Evolutionary conservation across 92 coral and sea anemone species (phyloP), one percentile per base, ranked within the genome.

Genomic region (Galaxea fascicularis): DNA sequence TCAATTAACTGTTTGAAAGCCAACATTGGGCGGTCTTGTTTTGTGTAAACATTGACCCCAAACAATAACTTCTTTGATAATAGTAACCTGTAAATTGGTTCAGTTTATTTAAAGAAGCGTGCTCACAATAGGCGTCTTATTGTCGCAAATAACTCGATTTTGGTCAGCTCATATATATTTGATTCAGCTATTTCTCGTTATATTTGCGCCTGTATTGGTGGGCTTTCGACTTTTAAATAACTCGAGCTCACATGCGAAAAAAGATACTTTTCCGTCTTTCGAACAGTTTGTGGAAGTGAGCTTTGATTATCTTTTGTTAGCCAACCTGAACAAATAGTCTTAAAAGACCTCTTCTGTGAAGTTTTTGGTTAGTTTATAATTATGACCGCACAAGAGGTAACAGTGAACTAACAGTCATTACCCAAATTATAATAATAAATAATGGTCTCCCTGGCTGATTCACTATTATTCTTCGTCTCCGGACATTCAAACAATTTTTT

Each of bases 121-220:
- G 83, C 65, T 64, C 83, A 31, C 62, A 64, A 28, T 64, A 46
- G 83, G 83, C 83, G 83, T 35, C 83, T 69, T 25, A 47, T 65
- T 64, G 83, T 78, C 83, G 64, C 72, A 64, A 65, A 64, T 64
- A 78, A 54, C 73, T 78, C 83, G 74, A 69, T 69, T 69, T 69
- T 41, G 74, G 74, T 69, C 74, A 69, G 74, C 53, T 78, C 47
- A 78, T 47, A 21, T 77, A 77, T 77, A 77, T 77, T 78, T 65
- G 83, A 78, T 60, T 76, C 69, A 39, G 17, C 21, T 14, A 35
- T 60, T 39, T 65, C 44, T 28, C 13, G 12, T 18, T 65, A n/a
- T 44, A 64, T 65, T 78, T 78, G 60, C 73, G 31, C 9, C 16
- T 10, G 73, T 27, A 69, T 69, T 69, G 51, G 13, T 20, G 21